Evolutionary conservation across 2,888 invertebrate genomes (phyloP), one percentile per base, ranked within the genome.

Genomic region (Nemotelus nigrinus): DNA sequence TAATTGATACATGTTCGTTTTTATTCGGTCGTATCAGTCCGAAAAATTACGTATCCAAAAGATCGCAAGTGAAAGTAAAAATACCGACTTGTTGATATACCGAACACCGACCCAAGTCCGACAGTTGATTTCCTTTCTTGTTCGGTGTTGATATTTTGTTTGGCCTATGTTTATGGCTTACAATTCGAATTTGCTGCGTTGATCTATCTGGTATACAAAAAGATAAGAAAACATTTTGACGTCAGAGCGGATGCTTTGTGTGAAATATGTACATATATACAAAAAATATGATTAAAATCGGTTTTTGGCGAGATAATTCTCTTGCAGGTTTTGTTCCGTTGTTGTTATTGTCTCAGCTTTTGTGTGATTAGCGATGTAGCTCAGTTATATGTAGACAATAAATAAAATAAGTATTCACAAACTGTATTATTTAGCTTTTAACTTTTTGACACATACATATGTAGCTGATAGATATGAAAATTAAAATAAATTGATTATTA

Each of bases 31-130:
- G 25, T 25, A 25, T 25, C 25, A 25, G 25, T 25, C 25, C 25
- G 25, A 25, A 25, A 25, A 25, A 25, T 25, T 25, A 25, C 25
- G 25, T 25, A 25, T 25, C 25, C 25, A 25, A 25, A 25, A 47
- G 47, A 60, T 60, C 47, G 58, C 72, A 72, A 44, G 72, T 72
- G 72, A 72, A 72, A 72, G 72, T 72, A 72, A 58, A 72, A 58
- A 47, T 72, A 25, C 25, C 25, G 25, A 25, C 25, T 25, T 25
- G 25, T 25, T 25, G 25, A 25, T 25, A 25, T 25, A 25, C 25
- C 25, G 25, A 25, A 25, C 25, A 25, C 25, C 25, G 25, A 25
- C 25, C 25, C 5, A 25, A 68, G 53, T 39, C 53, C 39, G 25
- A 25, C 39, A 68, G 50, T 39, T 68, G 53, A 68, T 41, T 68